Percentiles rank a stretch among this genome's conserved stretches.
Evolutionary conservation across 2,888 invertebrate species (phyloP).

Genomic region (Diarsia mendica): DNA sequence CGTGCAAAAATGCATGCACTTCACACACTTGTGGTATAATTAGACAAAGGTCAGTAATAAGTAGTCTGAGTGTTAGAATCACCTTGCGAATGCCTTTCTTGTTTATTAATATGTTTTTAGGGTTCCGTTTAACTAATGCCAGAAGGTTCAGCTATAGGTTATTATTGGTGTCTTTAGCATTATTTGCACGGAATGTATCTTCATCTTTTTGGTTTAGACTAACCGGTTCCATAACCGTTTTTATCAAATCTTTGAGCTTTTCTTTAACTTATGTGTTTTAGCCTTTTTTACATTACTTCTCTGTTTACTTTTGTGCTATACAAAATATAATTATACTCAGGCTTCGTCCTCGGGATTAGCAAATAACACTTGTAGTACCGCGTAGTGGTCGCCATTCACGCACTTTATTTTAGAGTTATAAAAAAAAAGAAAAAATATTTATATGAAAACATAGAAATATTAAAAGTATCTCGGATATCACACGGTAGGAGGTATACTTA

Average conservation of each 20-base stretch:
- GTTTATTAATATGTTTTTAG: slow-evolving; percentile 30
- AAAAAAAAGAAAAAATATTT: too few relatives aligned
- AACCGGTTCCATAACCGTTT: neutral
- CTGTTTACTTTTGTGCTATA: neutral
- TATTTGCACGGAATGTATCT: neutral
- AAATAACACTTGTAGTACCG: too few relatives aligned
- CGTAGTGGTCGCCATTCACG: too few relatives aligned
- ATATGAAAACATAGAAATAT: too few relatives aligned
- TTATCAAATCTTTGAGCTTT: neutral
- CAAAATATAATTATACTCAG: neutral
- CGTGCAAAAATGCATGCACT: slow-evolving; percentile 62
- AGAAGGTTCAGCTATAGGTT: neutral
- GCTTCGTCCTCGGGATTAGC: too few relatives aligned
- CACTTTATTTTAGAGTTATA: too few relatives aligned
- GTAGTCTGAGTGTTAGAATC: slow-evolving; percentile 48
- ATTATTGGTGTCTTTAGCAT: neutral
- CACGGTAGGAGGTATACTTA: too few relatives aligned
- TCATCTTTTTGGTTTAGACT: neutral
- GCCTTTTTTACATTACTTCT: neutral
- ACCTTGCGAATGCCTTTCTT: slow-evolving; percentile 57
- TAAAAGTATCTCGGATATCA: too few relatives aligned
- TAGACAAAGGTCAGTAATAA: slow-evolving; percentile 61
- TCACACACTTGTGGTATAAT: slow-evolving; percentile 55
- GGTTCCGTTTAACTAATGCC: slow-evolving; percentile 18
- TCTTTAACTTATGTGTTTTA: neutral